These are phyloP conservation scores for Platorchestia sp. DNA, from an alignment of 1,140 invertebrate genomes.

Conservation along the genomic window DNA sequence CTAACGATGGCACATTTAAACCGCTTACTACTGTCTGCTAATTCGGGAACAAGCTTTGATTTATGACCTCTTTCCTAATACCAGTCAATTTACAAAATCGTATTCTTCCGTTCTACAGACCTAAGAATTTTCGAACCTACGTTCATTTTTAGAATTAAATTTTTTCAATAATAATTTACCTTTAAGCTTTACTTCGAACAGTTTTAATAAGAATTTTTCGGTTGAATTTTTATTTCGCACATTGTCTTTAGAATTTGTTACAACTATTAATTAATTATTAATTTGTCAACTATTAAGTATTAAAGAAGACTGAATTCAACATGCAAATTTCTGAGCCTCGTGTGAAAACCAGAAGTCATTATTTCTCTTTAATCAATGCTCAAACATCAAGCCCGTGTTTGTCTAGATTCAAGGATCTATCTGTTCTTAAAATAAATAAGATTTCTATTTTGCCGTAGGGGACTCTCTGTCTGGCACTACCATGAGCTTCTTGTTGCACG, in stretches of 20 bases:
- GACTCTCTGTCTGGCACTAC: neutral
- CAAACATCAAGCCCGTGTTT: neutral
- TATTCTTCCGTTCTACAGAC: too few relatives aligned
- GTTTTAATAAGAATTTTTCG: neutral
- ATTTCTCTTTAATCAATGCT: neutral
- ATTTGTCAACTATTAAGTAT: neutral
- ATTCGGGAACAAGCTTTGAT: too few relatives aligned
- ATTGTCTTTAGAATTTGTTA: neutral
- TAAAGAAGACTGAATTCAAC: neutral
- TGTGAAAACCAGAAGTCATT: neutral
- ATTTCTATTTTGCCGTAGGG: neutral
- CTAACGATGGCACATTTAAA: too few relatives aligned
- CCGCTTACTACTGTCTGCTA: too few relatives aligned
- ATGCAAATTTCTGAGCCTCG: neutral
- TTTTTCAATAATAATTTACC: too few relatives aligned
- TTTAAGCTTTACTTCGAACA: too few relatives aligned
- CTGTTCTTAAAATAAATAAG: neutral
- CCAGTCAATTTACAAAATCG: too few relatives aligned
- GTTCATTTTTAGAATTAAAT: too few relatives aligned
- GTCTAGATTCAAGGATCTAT: neutral
- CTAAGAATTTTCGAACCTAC: too few relatives aligned
- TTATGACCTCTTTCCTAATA: too few relatives aligned
- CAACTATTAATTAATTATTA: neutral
- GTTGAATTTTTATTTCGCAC: neutral
- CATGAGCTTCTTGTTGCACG: neutral